phyloP scores from a whole-genome alignment of 2,888 invertebrate species.

The Lycia hirtaria region DNA sequence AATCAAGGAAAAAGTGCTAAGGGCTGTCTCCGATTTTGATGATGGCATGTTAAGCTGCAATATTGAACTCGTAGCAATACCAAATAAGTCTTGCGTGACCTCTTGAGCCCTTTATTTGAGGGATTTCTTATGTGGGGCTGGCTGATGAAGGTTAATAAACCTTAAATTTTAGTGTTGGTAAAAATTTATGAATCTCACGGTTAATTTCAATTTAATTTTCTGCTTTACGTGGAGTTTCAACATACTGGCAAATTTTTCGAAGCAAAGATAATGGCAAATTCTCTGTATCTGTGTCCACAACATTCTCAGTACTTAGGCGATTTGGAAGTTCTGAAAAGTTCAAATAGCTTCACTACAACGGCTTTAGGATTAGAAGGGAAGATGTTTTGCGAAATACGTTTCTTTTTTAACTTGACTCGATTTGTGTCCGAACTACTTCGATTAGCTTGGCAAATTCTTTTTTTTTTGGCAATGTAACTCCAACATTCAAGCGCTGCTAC shows the following conservation, averaged over 20 bases:
- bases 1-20: not conserved
- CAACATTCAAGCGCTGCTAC: too few relatives aligned
- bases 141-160: too few relatives aligned
- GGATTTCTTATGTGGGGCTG: too few relatives aligned
- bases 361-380: too few relatives aligned
- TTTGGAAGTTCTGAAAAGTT: too few relatives aligned
- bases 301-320: too few relatives aligned
- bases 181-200: not conserved
- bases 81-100: not conserved
- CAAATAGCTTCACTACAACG: too few relatives aligned
- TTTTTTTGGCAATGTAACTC: too few relatives aligned
- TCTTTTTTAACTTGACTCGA: too few relatives aligned
- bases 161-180: not conserved
- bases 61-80: not conserved
- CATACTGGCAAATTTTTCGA: not conserved
- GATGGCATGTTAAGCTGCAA: not conserved
- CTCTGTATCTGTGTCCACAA: not conserved
- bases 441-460: too few relatives aligned
- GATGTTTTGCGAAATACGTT: too few relatives aligned
- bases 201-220: not conserved
- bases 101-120: not conserved
- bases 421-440: too few relatives aligned
- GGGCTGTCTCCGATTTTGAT: not conserved
- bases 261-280: not conserved
- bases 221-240: not conserved